These are phyloP conservation scores for Halcyon malimbica DNA, from an alignment of 2,113 vertebrate genomes.

Conservation along the genomic window DNA sequence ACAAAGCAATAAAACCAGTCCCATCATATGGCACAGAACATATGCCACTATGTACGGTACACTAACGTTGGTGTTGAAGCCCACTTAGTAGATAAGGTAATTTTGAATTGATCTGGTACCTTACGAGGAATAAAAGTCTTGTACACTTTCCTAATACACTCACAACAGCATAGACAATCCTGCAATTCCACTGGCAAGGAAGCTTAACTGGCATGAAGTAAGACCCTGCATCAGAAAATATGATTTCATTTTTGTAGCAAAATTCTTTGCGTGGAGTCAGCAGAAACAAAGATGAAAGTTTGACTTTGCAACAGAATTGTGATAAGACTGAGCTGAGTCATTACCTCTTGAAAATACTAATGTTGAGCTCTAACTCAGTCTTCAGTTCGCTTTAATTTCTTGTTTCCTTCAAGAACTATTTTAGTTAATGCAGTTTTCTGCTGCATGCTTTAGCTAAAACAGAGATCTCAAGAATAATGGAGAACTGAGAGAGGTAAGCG, in stretches of 20 bases:
- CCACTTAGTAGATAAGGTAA: neutral
- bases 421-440: neutral
- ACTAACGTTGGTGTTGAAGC: neutral
- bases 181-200: neutral
- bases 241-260: neutral
- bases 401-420: neutral
- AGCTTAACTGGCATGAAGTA: neutral
- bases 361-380: neutral
- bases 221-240: conserved; percentile 3
- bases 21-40: neutral
- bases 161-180: neutral
- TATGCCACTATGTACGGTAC: neutral
- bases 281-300: neutral
- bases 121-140: neutral
- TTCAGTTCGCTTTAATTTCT: neutral
- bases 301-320: neutral
- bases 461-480: neutral
- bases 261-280: neutral
- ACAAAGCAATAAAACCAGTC: neutral
- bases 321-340: conserved; percentile 1
- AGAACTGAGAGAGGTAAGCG: neutral
- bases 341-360: conserved; percentile 37
- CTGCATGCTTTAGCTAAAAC: neutral
- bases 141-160: neutral
- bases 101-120: neutral